Conservation (phyloP, 2,797 vertebrate genomes). For the Balearica regulorum region DNA sequence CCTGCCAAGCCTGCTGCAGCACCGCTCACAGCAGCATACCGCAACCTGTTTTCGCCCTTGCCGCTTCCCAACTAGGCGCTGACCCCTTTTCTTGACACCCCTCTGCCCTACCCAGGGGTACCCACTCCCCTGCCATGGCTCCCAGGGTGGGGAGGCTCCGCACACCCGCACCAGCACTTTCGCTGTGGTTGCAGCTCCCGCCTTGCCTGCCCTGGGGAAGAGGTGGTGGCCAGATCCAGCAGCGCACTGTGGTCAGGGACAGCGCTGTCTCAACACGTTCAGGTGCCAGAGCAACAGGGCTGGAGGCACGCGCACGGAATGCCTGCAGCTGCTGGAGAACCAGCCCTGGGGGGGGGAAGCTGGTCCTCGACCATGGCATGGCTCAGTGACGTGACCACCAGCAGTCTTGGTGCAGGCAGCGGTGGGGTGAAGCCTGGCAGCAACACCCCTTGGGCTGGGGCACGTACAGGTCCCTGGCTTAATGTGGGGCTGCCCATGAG, state of each 20-base stretch:
- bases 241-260: neutral
- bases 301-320: rapidly evolving
- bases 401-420: neutral
- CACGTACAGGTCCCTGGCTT: rapidly evolving
- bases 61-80: neutral
- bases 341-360: neutral
- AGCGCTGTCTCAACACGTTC: neutral
- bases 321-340: neutral
- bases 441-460: rapidly evolving
- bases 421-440: neutral
- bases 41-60: rapidly evolving
- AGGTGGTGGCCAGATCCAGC: neutral
- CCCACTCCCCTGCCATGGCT: rapidly evolving
- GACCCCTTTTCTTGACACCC: neutral
- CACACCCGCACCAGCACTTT: neutral
- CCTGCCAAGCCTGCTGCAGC: neutral
- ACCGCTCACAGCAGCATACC: rapidly evolving
- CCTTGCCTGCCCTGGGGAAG: neutral
- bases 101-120: too few species aligned
- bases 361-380: rapidly evolving
- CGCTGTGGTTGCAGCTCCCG: neutral
- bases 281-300: neutral
- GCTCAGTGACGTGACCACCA: neutral
- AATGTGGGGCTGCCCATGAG: rapidly evolving
- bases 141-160: neutral